Evolutionary conservation across 2,113 vertebrate genomes (phyloP).

Genomic region (Lophura nycthemera): DNA sequence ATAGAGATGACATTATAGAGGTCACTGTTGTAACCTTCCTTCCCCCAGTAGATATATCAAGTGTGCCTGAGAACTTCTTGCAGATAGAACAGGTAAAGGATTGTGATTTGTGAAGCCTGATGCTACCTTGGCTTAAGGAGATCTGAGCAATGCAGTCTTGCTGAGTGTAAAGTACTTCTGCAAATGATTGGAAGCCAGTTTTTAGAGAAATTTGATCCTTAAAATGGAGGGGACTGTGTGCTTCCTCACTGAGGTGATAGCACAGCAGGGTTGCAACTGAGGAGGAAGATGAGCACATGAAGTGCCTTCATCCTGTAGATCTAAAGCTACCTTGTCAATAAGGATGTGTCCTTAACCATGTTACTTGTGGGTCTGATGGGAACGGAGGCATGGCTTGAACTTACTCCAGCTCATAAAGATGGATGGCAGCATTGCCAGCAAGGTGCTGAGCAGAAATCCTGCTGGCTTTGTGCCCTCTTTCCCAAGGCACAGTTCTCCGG

Average conservation of each 20-base stretch:
- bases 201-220: background rate
- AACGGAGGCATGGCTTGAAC: background rate
- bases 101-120: background rate
- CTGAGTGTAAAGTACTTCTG: background rate
- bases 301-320: background rate
- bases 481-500: rapidly evolving
- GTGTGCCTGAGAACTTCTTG: background rate
- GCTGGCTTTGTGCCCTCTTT: background rate
- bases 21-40: background rate
- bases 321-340: background rate
- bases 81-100: background rate
- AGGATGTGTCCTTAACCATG: rapidly evolving
- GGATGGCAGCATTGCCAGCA: background rate
- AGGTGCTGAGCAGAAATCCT: background rate
- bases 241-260: background rate
- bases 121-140: background rate
- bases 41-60: background rate
- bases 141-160: background rate
- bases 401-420: rapidly evolving
- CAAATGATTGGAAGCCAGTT: rapidly evolving
- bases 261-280: background rate
- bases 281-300: background rate
- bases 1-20: background rate
- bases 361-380: background rate
- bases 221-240: rapidly evolving